Percentiles rank a stretch among this genome's conserved stretches.
Conservation (phyloP, 2,797 vertebrate genomes). For the Sarcoramphus papa region DNA sequence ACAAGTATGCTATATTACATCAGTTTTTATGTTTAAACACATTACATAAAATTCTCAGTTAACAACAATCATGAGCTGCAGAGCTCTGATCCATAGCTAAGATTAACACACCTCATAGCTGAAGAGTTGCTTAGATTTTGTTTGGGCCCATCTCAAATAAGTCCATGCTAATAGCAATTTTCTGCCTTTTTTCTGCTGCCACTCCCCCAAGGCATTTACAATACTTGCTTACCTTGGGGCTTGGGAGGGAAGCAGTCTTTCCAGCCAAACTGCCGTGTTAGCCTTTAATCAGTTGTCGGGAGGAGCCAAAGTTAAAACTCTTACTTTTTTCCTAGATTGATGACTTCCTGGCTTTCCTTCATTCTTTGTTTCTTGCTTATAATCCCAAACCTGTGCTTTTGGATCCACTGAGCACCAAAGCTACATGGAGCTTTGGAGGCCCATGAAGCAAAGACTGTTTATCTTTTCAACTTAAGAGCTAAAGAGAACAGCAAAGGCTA, state of each 20-base stretch:
- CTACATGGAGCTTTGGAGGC: neutral
- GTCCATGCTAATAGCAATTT: neutral
- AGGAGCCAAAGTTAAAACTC: neutral
- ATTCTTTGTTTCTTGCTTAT: neutral
- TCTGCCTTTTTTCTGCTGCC: neutral
- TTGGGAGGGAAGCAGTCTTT: slow-evolving; percentile 7
- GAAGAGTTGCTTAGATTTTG: neutral
- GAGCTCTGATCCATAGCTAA: neutral
- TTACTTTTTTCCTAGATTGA: neutral
- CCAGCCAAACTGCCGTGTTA: neutral
- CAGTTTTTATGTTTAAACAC: neutral
- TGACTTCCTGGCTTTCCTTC: neutral
- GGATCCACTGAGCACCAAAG: neutral
- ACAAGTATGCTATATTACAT: neutral
- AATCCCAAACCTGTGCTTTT: neutral
- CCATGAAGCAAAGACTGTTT: neutral
- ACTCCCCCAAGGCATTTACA: neutral
- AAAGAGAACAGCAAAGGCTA: neutral
- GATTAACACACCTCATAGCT: neutral
- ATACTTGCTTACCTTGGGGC: neutral
- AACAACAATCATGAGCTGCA: neutral
- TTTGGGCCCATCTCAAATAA: neutral
- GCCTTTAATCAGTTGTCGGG: neutral
- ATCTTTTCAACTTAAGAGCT: neutral
- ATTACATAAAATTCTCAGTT: neutral